Base-by-base conservation (phyloP, 2,797 vertebrate species). In the Podarcis lilfordi region DNA sequence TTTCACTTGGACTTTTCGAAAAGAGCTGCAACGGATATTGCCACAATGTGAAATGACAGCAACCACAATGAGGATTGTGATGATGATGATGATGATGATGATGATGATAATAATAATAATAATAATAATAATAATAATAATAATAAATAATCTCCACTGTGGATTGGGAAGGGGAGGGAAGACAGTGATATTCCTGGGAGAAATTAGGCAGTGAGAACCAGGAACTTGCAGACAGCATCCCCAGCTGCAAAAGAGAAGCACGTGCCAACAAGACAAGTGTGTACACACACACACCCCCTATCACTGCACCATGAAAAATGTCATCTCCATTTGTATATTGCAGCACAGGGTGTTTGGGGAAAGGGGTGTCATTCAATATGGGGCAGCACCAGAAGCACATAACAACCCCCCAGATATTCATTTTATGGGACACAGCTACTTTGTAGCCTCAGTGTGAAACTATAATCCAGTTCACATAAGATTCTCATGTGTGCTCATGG, bases 181-280 rank as follows among this genome's bases (percentile, higher is more conserved):
- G 45, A 32, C 17, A 80, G 17, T 64, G 66, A 80, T 79, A 59
- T 86, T 76, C 71, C 61, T 76, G 19, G 32, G 71, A 76, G n/a
- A 89, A 85, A 89, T 75, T 76, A 86, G 25, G 27, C 43, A 82
- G 37, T 10, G 13, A 80, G 43, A 85, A 85, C 23, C 40, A 85
- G 35, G 45, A 23, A 29, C 66, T 17, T 40, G 75, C 68, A 32
- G 19, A 40, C 8, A 25, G 40, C 40, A 55, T n/a, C 43, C 40
- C 17, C 71, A 55, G 8, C 23, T 37, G 83, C 59, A 71, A 76
- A 50, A 40, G 19, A 59, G 74, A 78, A 8, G 66, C 50, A 5
- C 8, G 32, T 27, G 66, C 82, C 55, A 29, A 32, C 75, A 43
- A 80, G 50, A 75, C 5, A 25, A n/a, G 25, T 40, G 29, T 19